Conservation (phyloP, 2,797 vertebrate species). For the Typhlichthys eigenmanni region DNA sequence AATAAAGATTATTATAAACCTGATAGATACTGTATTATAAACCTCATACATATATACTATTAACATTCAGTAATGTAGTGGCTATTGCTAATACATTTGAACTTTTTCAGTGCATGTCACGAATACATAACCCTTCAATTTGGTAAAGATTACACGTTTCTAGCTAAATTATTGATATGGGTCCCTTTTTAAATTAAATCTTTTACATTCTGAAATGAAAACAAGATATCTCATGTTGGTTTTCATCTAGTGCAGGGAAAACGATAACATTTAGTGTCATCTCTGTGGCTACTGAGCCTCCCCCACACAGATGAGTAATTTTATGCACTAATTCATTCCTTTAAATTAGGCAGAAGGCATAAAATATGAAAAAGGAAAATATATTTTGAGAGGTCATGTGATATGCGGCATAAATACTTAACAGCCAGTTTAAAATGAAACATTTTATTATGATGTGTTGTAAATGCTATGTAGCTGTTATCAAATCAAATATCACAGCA, state of each 20-base stretch:
- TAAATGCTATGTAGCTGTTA: conserved; percentile 54
- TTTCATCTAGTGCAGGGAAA: conserved; percentile 36
- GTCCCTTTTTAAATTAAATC: conserved; percentile 15
- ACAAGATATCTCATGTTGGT: conserved; percentile 41
- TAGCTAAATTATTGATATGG: too few relatives aligned
- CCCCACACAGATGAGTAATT: conserved; percentile 60
- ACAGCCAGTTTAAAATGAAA: conserved; percentile 63
- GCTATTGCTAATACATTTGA: too few relatives aligned
- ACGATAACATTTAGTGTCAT: conserved; percentile 49
- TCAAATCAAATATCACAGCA: conserved; percentile 50
- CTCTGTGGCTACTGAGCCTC: conserved; percentile 55
- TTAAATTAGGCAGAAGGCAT: conserved; percentile 77
- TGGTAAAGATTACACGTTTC: too few relatives aligned
- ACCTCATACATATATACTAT: too few relatives aligned
- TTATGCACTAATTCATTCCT: conserved; percentile 77
- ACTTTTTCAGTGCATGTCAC: too few relatives aligned
- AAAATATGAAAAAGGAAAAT: conserved; percentile 73
- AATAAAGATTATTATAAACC: too few relatives aligned
- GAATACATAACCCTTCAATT: too few relatives aligned
- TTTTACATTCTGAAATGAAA: conserved; percentile 21
- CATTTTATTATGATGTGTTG: conserved; percentile 57
- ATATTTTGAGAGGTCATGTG: conserved; percentile 73
- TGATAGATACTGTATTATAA: too few relatives aligned
- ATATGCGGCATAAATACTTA: conserved; percentile 67
- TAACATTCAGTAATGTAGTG: too few relatives aligned